Evolutionary conservation across 2,888 invertebrate species (phyloP).

Genomic region (Mantis religiosa): DNA sequence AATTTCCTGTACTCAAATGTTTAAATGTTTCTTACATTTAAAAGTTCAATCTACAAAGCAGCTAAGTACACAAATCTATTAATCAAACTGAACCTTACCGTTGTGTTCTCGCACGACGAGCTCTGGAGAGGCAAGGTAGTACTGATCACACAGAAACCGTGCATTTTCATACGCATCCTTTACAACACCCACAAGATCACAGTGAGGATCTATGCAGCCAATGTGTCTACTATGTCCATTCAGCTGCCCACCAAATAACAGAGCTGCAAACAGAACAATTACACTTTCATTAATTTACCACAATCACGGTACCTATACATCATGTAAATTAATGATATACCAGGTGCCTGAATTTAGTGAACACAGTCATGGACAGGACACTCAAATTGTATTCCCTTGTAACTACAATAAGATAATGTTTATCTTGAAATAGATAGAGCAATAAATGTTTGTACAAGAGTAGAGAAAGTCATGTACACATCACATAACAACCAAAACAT

Average conservation of each 20-base stretch:
- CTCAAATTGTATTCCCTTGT: too few species aligned
- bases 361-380: too few species aligned
- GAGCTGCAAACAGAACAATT: conserved; percentile 53
- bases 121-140: conserved; percentile 91
- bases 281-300: too few species aligned
- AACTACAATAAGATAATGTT: too few species aligned
- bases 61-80: neutral
- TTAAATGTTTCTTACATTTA: neutral
- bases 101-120: conserved; percentile 75
- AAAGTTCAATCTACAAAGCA: neutral
- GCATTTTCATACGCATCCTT: conserved; percentile 97
- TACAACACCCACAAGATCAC: conserved; percentile 85
- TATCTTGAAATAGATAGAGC: too few species aligned
- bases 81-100: conserved; percentile 50
- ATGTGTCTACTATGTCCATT: conserved; percentile 70
- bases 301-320: too few species aligned
- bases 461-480: too few species aligned
- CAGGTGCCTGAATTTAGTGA: too few species aligned
- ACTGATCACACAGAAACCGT: conserved; percentile 95
- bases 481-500: too few species aligned
- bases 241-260: conserved; percentile 72
- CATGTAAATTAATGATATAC: too few species aligned
- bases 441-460: too few species aligned
- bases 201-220: conserved; percentile 95
- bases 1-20: too few species aligned